These are phyloP conservation scores for Danaus melanippus DNA, from an alignment of 1,140 invertebrate genomes.

Conservation along the genomic window DNA sequence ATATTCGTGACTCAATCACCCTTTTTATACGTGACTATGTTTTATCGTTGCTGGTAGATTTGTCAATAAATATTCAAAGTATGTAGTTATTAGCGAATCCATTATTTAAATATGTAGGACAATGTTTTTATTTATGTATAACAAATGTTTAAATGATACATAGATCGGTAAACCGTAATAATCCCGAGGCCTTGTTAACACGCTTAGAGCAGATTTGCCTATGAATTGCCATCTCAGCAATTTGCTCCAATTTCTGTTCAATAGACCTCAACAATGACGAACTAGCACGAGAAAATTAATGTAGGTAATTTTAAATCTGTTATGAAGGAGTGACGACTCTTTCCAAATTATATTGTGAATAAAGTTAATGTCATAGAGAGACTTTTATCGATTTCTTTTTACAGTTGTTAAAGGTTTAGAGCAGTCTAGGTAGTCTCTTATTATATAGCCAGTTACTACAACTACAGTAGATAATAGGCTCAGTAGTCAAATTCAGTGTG, in stretches of 20 bases:
- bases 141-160: slow-evolving; percentile 17
- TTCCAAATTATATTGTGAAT: too few species aligned
- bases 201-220: slow-evolving; percentile 57
- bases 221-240: slow-evolving; percentile 58
- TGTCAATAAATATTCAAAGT: too few species aligned
- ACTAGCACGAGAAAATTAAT: slow-evolving; percentile 14
- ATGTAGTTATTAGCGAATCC: too few species aligned
- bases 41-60: too few species aligned
- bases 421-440: slow-evolving; percentile 19
- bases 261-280: slow-evolving; percentile 29
- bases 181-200: slow-evolving; percentile 60
- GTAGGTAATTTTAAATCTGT: slow-evolving; percentile 5
- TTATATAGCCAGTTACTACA: slow-evolving; percentile 23
- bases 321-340: too few species aligned
- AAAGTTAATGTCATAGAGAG: not conserved
- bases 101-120: too few species aligned
- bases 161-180: slow-evolving; percentile 57
- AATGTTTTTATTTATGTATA: too few species aligned
- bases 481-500: slow-evolving; percentile 45
- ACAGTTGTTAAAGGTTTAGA: slow-evolving; percentile 26
- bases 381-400: slow-evolving; percentile 17
- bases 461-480: slow-evolving; percentile 29
- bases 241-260: slow-evolving; percentile 50
- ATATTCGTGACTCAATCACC: too few species aligned
- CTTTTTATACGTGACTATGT: too few species aligned